A percentile compares a stretch with the other conserved stretches of the same genome.
These are phyloP conservation scores for Oreochromis niloticus DNA, from an alignment of 2,113 vertebrate species.

Conservation along the genomic window DNA sequence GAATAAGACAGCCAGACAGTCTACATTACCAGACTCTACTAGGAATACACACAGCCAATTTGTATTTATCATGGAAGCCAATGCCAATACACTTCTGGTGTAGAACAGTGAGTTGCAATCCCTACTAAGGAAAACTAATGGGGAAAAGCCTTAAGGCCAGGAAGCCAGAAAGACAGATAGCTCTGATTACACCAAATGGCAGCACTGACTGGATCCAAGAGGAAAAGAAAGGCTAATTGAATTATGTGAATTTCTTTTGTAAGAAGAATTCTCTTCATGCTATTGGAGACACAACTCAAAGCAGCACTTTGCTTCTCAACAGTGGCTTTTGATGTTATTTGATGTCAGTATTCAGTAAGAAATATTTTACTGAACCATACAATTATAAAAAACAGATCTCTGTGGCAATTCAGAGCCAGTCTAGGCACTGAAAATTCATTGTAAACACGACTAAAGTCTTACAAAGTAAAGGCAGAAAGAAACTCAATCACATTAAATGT, in stretches of 20 bases:
- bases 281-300: not conserved
- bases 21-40: slow-evolving; percentile 14
- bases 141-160: slow-evolving; percentile 10
- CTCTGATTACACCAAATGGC: slow-evolving; percentile 45
- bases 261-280: not conserved
- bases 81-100: not conserved
- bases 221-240: slow-evolving; percentile 9
- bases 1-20: not conserved
- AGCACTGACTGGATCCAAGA: not conserved
- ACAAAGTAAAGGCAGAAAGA: not conserved
- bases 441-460: not conserved
- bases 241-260: slow-evolving; percentile 20
- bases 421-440: not conserved
- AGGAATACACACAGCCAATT: slow-evolving; percentile 8
- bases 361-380: not conserved
- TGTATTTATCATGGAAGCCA: slow-evolving; percentile 20
- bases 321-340: not conserved
- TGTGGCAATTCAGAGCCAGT: not conserved
- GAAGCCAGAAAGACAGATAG: slow-evolving; percentile 37
- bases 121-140: slow-evolving; percentile 13
- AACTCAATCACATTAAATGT: not conserved
- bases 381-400: not conserved
- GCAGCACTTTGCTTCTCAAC: not conserved
- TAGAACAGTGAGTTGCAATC: slow-evolving; percentile 10
- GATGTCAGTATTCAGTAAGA: not conserved